Conservation (phyloP, 2,797 vertebrate species). For the Tympanoctomys barrerae region DNA sequence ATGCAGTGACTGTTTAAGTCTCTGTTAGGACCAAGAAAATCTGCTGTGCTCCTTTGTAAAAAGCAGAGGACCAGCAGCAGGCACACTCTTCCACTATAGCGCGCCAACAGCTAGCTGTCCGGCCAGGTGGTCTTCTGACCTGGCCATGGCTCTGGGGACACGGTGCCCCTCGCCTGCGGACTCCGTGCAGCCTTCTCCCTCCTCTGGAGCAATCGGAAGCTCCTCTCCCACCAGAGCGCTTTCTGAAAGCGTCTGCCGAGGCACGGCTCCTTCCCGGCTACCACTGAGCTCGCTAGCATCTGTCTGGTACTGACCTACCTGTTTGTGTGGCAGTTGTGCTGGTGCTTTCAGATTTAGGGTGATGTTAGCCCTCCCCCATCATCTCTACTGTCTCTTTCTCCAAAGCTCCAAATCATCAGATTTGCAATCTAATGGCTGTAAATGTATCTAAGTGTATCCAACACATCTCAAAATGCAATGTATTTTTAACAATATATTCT, state of each 20-base stretch:
- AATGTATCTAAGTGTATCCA: no score
- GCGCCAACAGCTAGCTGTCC: neutral
- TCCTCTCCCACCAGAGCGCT: neutral
- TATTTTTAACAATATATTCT: neutral
- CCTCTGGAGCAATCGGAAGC: neutral
- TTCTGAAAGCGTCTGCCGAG: neutral
- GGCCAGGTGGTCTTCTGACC: neutral
- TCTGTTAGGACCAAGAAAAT: conserved; percentile 20
- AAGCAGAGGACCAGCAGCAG: neutral
- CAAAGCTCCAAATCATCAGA: neutral
- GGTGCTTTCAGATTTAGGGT: neutral
- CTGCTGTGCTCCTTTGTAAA: neutral
- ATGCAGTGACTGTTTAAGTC: neutral
- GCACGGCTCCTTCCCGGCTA: neutral
- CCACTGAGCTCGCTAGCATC: neutral
- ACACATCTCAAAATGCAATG: neutral
- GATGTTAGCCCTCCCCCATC: neutral
- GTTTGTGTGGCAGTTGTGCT: neutral
- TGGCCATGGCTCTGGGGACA: neutral
- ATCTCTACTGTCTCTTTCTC: conserved; percentile 7
- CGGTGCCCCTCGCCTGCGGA: neutral
- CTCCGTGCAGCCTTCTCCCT: neutral
- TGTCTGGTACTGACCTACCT: neutral
- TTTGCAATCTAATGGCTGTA: neutral
- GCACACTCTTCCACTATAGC: neutral